Conservation (phyloP, 2,797 vertebrate species). For the Periophthalmus magnuspinnatus region DNA sequence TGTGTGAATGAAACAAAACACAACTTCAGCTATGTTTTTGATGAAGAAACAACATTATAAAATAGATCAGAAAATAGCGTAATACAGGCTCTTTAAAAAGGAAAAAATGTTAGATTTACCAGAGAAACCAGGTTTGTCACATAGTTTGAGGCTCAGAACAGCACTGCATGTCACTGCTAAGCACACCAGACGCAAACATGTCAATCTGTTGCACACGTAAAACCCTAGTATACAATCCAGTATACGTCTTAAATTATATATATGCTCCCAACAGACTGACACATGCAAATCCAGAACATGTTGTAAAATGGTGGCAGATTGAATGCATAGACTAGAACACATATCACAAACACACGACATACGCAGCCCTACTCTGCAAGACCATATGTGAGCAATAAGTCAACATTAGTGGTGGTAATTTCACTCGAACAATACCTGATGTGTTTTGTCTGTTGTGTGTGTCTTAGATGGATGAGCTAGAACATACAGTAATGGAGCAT, state of each 20-base stretch:
- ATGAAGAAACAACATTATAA: no score
- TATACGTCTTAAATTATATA: slow-evolving; percentile 37
- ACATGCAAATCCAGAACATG: slow-evolving; percentile 40
- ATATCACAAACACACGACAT: slow-evolving; percentile 24
- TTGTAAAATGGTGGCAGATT: slow-evolving; percentile 33
- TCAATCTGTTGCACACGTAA: slow-evolving; percentile 28
- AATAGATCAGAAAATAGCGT: no score
- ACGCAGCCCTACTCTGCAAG: slow-evolving; percentile 15
- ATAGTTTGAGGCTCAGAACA: slow-evolving; percentile 19
- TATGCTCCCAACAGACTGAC: slow-evolving; percentile 12
- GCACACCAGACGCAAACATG: slow-evolving; percentile 28
- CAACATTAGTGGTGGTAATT: slow-evolving; percentile 27
- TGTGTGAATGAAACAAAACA: no score
- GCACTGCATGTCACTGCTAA: slow-evolving; percentile 21
- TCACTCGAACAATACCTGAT: slow-evolving; percentile 32
- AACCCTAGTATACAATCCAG: slow-evolving; percentile 26
- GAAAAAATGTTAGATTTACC: background rate
- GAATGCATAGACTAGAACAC: slow-evolving; percentile 17
- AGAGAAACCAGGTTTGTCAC: slow-evolving; percentile 17
- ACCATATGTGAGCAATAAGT: slow-evolving; percentile 44
- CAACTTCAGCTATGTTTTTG: no score
- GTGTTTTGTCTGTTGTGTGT: slow-evolving; percentile 20
- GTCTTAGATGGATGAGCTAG: slow-evolving; percentile 27
- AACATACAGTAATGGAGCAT: slow-evolving; percentile 63
- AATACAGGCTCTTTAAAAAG: no score